Conservation (phyloP, 2,797 vertebrate species). For the Schizopygopsis pylzovi region DNA sequence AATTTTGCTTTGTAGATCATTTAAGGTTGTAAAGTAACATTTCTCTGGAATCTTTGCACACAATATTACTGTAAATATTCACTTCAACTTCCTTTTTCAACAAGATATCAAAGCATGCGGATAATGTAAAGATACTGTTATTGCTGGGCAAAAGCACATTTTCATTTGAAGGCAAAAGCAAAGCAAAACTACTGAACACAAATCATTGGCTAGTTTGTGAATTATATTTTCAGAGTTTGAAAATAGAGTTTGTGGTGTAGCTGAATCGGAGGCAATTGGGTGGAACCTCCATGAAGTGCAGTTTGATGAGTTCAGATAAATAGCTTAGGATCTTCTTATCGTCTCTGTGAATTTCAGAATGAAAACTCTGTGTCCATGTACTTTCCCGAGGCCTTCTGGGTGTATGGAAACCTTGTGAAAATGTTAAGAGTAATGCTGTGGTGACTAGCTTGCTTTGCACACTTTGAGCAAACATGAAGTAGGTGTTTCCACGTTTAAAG, state of each 20-base stretch:
- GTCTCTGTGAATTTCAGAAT: constrained; percentile 65
- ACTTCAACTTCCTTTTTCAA: background rate
- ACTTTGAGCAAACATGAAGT: constrained; percentile 89
- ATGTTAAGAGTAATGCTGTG: constrained; percentile 87
- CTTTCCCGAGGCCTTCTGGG: constrained; percentile 64
- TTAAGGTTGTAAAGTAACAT: background rate
- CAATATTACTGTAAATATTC: background rate
- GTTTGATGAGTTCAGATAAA: constrained; percentile 89
- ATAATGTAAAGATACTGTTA: background rate
- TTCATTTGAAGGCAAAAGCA: background rate
- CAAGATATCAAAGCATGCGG: background rate
- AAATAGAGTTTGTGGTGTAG: constrained; percentile 75
- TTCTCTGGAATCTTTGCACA: background rate
- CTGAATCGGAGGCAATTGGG: constrained; percentile 83
- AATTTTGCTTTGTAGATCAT: background rate
- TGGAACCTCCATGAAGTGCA: constrained; percentile 78
- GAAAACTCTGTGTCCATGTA: constrained; percentile 16
- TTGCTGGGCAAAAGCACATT: background rate
- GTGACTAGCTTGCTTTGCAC: constrained; percentile 85
- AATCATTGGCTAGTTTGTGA: background rate
- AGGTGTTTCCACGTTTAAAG: constrained; percentile 88
- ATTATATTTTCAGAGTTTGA: constrained; percentile 48
- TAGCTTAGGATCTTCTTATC: constrained; percentile 85
- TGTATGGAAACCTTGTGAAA: constrained; percentile 75
- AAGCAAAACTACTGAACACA: background rate